Evolutionary conservation across 2,888 invertebrate species (phyloP), one percentile per base, ranked within the genome.

Genomic region (Dolomedes plantarius): DNA sequence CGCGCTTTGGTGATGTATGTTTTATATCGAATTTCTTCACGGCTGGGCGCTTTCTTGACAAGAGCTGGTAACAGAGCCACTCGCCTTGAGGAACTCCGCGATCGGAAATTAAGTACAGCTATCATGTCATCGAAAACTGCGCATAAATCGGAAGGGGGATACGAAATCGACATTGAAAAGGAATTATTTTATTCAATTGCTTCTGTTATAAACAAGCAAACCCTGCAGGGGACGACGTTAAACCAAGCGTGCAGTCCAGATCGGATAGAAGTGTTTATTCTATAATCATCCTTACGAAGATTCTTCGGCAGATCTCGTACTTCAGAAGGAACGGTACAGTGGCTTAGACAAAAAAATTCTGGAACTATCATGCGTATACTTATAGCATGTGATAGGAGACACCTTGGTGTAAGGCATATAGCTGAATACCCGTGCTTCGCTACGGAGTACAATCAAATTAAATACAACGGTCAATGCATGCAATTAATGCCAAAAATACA

Each of bases 151-250:
- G 41, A 46, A 46, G n/a, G 9, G 56, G 23, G 5, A 56, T 56
- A 56, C 11, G 56, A 56, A 56, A 56, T 56, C 56, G 56, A 56
- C 56, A 56, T 56, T 56, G 56, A 56, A 19, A 56, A 56, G 23
- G 56, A 56, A 56, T 56, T 56, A 56, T 56, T 56, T 56, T 7
- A 56, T 56, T 56, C 56, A 56, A 56, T 56, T 56, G 56, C 56
- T 23, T 23, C 1, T 56, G 5, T 56, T 56, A 6, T 56, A 56
- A 56, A 56, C 1, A 19, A 23, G 2, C 23, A 1, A 23, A n/a
- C 23, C 56, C 56, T 23, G 2, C 19, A 5, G 23, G 19, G 5
- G 23, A 56, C 5, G 23, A 23, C 56, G 56, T 3, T 56, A 23
- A 56, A 56, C 56, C 56, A 56, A 23, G 56, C 56, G 23, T 56